Percentiles rank a stretch among this genome's conserved stretches.
Conservation (phyloP, 2,113 vertebrate genomes). For the Penelope pileata region DNA sequence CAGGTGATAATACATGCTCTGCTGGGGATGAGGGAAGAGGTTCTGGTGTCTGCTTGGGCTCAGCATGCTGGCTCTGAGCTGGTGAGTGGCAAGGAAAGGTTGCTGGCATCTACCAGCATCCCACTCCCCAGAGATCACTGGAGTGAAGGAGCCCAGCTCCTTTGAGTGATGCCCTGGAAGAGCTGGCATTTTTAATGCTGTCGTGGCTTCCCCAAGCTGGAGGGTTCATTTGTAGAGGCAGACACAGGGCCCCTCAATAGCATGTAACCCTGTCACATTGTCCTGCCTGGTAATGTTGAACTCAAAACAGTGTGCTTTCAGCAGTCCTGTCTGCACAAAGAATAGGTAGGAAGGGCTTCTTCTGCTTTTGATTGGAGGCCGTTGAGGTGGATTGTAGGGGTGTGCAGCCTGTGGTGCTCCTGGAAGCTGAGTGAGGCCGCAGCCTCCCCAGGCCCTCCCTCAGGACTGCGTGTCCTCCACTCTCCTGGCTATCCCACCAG, state of each 20-base stretch:
- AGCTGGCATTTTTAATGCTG: background rate
- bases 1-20: background rate
- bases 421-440: fast-evolving
- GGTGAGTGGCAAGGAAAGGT: background rate
- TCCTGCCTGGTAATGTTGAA: fast-evolving
- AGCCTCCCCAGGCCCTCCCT: background rate
- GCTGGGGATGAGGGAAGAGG: background rate
- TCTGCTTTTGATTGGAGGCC: background rate
- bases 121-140: fast-evolving
- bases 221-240: fast-evolving
- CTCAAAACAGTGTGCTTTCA: fast-evolving
- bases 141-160: background rate
- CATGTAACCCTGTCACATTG: fast-evolving
- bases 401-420: fast-evolving
- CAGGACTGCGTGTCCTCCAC: background rate
- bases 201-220: background rate
- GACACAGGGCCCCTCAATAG: background rate
- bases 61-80: background rate
- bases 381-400: background rate
- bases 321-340: background rate
- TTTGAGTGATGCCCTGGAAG: background rate
- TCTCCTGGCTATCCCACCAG: fast-evolving
- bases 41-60: fast-evolving
- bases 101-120: background rate
- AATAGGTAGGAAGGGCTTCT: fast-evolving